Base-by-base conservation (phyloP, 2,797 vertebrate species). In the Arnoldichthys spilopterus region DNA sequence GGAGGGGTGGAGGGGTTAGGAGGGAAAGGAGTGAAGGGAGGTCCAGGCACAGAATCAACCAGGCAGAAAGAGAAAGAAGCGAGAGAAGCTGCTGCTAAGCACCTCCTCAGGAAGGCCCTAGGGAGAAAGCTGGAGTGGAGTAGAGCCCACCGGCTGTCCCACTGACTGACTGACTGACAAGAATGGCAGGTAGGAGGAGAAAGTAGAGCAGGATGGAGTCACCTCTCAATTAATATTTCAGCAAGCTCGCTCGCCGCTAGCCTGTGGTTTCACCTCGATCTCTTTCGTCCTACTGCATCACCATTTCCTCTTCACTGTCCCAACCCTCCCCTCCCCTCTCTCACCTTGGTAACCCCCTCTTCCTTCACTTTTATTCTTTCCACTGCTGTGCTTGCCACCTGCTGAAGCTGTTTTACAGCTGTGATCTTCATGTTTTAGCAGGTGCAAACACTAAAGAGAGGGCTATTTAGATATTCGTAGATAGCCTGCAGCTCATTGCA, bases 161-260 rank as follows among this genome's bases (percentile, higher is more conserved):
- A 32, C 53, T 24, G 76, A 68, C 59, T 84, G 84, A 79, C 63
- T 83, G 82, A 82, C 72, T 79, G 88, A 85, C 88, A 87, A 90
- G 79, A 85, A 94, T 94, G 93, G 85, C 92, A 94, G 93, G 93
- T 94, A 93, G 88, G 93, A 82, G 80, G 71, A 30, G 49, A 43
- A 83, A 72, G 32, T 86, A 79, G n/a, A 74, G 53, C 74, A 67
- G 76, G 67, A 76, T 80, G 47, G 74, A 68, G 77, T 84, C 64
- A 63, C 68, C 49, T 76, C 71, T 75, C 64, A 66, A 87, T 89
- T 49, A 89, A 91, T 91, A 89, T 91, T 89, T 89, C 76, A 92
- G 78, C 82, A 84, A 85, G 73, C 70, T 74, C 13, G 45, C 47
- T 51, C 28, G 28, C 24, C 32, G 32, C 26, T 51, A 85, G 81